Evolutionary conservation across 2,113 vertebrate species (phyloP), one percentile per base, ranked within the genome.

Genomic region (Butorides virescens): DNA sequence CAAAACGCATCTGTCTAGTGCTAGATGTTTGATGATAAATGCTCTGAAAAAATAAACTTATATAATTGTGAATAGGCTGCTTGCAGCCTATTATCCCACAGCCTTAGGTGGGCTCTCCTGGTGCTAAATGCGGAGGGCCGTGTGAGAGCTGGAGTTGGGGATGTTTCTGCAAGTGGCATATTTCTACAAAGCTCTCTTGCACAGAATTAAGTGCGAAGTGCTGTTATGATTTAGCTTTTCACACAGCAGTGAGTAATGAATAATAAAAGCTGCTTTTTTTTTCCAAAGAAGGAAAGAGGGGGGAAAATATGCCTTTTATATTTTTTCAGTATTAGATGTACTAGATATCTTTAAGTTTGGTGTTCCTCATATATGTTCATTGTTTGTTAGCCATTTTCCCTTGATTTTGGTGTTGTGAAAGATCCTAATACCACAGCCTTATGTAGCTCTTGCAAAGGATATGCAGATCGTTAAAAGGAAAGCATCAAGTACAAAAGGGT

Each of bases 341-440:
- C 29, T 32, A 74, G 13, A 7, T 71, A n/a, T 11, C n/a, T 4
- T 0, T 29, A 67, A 39, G 16, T 42, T 75, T 75, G 19, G 11
- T 58, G 25, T 53, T 90, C 10, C 19, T 56, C 61, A 11, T 39
- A 3, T 53, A 3, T 13, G 3, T 61, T 80, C 1, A 7, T 71
- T 66, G 32, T 53, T 53, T 0, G 0, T 68, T 46, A 22, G 37
- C 9, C 53, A 6, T 63, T 81, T 89, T 81, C 15, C 7, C 20
- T 49, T 65, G 22, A 10, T 37, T 29, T 10, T 50, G 20, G 4
- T 62, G n/a, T 4, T 62, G 11, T 53, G 47, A 37, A 50, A 91
- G 29, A 14, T 42, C 13, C n/a, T n/a, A 67, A 71, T 53, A 3
- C 3, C 16, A 26, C 29, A 44, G 22, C 6, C 16, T 0, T 1